These are phyloP conservation scores for Neosilurus hyrtlii DNA, from an alignment of 2,797 vertebrate species.

Conservation along the genomic window DNA sequence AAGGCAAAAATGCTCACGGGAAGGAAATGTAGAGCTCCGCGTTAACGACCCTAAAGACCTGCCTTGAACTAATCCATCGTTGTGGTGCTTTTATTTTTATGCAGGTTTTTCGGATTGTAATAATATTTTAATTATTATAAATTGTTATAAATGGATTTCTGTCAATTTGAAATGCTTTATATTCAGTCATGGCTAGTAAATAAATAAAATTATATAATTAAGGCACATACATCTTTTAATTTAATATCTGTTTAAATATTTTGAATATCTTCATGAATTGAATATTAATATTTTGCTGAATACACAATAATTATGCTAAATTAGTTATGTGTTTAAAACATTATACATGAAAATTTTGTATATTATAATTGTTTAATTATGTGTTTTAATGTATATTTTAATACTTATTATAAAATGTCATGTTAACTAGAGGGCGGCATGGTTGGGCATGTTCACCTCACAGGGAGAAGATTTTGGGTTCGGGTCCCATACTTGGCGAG, in stretches of 20 bases:
- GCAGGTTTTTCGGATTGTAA: no score
- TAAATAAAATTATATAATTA: not conserved
- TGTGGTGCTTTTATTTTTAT: not conserved
- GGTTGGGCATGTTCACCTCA: no score
- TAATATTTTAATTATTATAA: not conserved
- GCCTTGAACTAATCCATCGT: not conserved
- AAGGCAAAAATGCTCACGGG: slow-evolving; percentile 22
- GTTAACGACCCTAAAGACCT: slow-evolving; percentile 11
- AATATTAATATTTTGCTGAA: not conserved
- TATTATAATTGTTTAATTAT: not conserved
- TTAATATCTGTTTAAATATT: not conserved
- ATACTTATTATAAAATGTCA: no score
- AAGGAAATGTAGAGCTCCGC: slow-evolving; percentile 2
- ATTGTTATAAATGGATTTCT: not conserved
- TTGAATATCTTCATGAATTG: not conserved
- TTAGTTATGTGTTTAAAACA: not conserved
- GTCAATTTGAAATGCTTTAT: not conserved
- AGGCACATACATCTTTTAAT: not conserved
- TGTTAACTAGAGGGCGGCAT: no score
- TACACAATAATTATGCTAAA: not conserved
- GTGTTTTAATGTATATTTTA: no score
- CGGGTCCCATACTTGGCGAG: no score
- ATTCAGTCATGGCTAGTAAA: not conserved
- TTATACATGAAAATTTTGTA: not conserved
- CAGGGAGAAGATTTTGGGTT: no score